Evolutionary conservation across 1,140 invertebrate genomes (phyloP), one percentile per base, ranked within the genome.

Genomic region (Drosophila setifemur): DNA sequence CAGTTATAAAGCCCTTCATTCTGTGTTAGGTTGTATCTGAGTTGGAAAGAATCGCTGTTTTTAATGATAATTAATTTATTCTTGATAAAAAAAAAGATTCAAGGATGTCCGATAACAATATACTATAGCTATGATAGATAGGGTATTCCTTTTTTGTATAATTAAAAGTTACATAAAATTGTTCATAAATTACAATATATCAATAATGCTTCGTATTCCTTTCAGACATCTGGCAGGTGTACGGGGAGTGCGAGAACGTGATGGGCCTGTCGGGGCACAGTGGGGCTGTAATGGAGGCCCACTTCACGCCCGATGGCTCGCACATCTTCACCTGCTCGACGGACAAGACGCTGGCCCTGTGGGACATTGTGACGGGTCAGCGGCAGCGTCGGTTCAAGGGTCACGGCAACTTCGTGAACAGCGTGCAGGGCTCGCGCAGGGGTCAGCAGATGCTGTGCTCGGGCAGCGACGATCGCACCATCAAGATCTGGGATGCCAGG

Each of bases 181-280:
- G n/a, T n/a, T n/a, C n/a, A n/a, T n/a, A n/a, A n/a, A n/a, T n/a
- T n/a, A n/a, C n/a, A n/a, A n/a, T n/a, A n/a, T n/a, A n/a, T 4
- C 5, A 1, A 7, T 37, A 12, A 18, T 26, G 0, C 5, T 0
- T 39, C 14, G 16, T 26, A 12, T 31, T 47, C n/a, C n/a, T 92
- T 93, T 50, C 89, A 98, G 97, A 96, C 90, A 92, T 99, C 71
- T 99, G 99, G 99, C 98, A 96, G 91, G 96, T 98, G 2, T 98
- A 98, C 91, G 98, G 97, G 3, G 98, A 99, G 89, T 99, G 98
- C 92, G 98, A 99, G 83, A 99, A 99, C 91, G 95, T 98, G 67
- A 96, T 96, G 71, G 94, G 96, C 5, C 93, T 99, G 93, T 94
- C 94, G 43, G 98, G 98, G 0, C 99, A 99, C 90, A 97, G 95